Evolutionary conservation across 2,888 invertebrate genomes (phyloP), one percentile per base, ranked within the genome.

Genomic region (Athalia rosae): DNA sequence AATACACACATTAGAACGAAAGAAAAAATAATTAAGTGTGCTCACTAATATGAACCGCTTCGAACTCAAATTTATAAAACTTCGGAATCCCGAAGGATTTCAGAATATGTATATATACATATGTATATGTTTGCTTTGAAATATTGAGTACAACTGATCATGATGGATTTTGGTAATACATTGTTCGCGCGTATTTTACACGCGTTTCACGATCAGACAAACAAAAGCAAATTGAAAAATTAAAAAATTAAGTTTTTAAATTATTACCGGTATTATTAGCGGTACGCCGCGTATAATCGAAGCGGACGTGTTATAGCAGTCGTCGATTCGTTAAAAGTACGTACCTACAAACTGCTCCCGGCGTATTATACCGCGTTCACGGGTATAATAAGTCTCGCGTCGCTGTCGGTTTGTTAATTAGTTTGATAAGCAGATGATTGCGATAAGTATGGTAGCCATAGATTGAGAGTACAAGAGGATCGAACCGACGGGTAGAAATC

Each of bases 401-500:
- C 15, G 73, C 15, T 59, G 59, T 59, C 73, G 73, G 47, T 58
- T 58, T 73, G 59, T 73, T 73, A 73, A 73, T 73, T 73, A 47
- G 58, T 73, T 73, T 73, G 59, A 73, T 73, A 73, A 73, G 73
- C 59, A 59, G 59, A 73, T 15, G 47, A 73, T 73, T n/a, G 59
- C 73, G 73, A 73, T 73, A 73, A 58, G 73, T 59, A 50, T 41
- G 13, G 13, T 61, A 13, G 13, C 11, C 41, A 41, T 41, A 5
- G 41, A n/a, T 28, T 8, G 53, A 61, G 28, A 11, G 15, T 15
- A n/a, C 61, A 53, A n/a, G 50, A 50, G 28, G 53, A 67, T 48
- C 15, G 28, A 28, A 56, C 11, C 69, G 15, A 45, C 59, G 73
- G 69, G 28, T 53, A 73, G 59, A 73, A 73, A 73, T 73, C 73